Conservation (phyloP, 1,140 invertebrate species). For the Calephelis virginiensis region DNA sequence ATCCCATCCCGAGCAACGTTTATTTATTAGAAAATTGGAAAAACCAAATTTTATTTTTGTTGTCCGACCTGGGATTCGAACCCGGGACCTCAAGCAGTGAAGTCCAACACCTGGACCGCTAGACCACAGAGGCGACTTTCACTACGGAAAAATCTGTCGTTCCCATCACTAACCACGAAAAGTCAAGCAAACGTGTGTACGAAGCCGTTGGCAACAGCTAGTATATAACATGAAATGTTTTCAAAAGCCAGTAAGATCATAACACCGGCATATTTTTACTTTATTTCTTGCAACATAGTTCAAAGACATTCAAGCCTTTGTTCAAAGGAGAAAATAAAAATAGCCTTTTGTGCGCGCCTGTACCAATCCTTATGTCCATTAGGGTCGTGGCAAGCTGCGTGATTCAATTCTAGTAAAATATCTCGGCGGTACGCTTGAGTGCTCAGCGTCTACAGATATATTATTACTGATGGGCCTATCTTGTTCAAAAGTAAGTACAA, state of each 20-base stretch:
- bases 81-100: too few relatives aligned
- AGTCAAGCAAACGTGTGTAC: too few relatives aligned
- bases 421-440: constrained; percentile 9
- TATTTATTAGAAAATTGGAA: too few relatives aligned
- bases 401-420: constrained; percentile 16
- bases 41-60: too few relatives aligned
- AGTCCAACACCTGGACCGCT: too few relatives aligned
- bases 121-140: too few relatives aligned
- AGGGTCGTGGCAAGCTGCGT: constrained; percentile 2
- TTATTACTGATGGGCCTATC: neutral
- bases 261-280: neutral
- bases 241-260: neutral
- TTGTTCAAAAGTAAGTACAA: neutral
- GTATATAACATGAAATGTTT: too few relatives aligned
- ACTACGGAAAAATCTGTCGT: too few relatives aligned
- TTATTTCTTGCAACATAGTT: constrained; percentile 1
- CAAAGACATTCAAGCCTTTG: constrained; percentile 5
- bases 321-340: constrained; percentile 10
- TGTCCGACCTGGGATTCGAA: too few relatives aligned
- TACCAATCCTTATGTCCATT: constrained; percentile 13
- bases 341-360: constrained; percentile 14
- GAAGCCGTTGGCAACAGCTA: too few relatives aligned
- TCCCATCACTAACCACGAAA: too few relatives aligned
- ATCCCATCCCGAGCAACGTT: too few relatives aligned
- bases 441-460: constrained; percentile 1